Evolutionary conservation across 2,797 vertebrate genomes (phyloP), one percentile per base, ranked within the genome.

Genomic region (Mus minutoides): DNA sequence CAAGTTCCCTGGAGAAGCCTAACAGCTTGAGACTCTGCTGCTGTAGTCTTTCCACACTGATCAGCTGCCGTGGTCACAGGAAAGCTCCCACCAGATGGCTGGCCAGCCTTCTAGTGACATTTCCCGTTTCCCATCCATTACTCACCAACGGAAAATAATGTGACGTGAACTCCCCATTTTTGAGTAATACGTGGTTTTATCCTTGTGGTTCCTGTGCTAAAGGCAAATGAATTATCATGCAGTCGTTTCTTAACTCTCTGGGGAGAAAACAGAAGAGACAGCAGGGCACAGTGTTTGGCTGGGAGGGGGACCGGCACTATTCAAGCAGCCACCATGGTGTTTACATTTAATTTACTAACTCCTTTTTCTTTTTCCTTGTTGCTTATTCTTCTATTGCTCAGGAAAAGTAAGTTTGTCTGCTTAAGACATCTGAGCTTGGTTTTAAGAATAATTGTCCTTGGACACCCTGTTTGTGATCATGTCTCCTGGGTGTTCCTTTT

Each of bases 61-160:
- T 98, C 97, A 90, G 98, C 98, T 97, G 98, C 97, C 31, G 76
- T 87, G 22, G 24, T 97, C 97, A 43, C 86, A 31, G 91, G 94
- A 96, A 69, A 91, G 97, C 88, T 97, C 94, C 97, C 92, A 92
- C 98, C 98, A 98, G 97, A 98, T 98, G 98, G 97, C 96, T 97
- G 94, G 97, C 92, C 96, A 69, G 93, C 96, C 95, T 94, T 2
- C 9, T 31, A 94, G 98, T 94, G 98, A 98, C 97, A 98, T 97
- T 97, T 95, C 96, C 92, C 89, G 82, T 98, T 98, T 98, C 98
- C 97, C 2, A 2, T 94, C 95, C 88, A 93, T 98, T 97, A 97
- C 95, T 98, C 97, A 96, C 97, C 17, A 16, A 31, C 90, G 94
- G 97, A 97, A 98, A 98, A 96, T 0, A 67, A 95, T 90, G 94